Evolutionary conservation across 2,113 vertebrate genomes (phyloP), one percentile per base, ranked within the genome.

Genomic region (Cyanoramphus novaezelandiae): DNA sequence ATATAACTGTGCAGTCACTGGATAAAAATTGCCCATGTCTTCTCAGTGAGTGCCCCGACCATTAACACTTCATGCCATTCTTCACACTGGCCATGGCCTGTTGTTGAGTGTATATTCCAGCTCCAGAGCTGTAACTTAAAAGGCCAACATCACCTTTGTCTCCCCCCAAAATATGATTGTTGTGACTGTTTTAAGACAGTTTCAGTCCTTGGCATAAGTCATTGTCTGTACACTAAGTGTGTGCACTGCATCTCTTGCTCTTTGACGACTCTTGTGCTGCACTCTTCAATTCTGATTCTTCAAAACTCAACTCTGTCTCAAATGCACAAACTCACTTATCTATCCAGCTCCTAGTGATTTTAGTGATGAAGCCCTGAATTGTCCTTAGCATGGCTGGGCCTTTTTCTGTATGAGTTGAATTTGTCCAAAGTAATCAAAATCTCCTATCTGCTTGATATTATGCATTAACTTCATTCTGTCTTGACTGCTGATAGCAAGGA

Each of bases 401-500:
- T 72, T 71, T 23, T n/a, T 20, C 39, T 78, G 3, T 49, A 13
- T 20, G 11, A 62, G 3, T 35, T 70, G 27, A 86, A 78, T 77
- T 88, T 82, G 17, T 14, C 33, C 39, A 64, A 31, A 75, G 65
- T 37, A 59, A 31, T 76, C 2, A 86, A 55, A 76, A 75, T 28
- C 65, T 62, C 7, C 53, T n/a, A 6, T 41, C 31, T 50, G 52
- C 19, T 74, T 49, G 31, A 11, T 81, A 37, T 41, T 82, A 18
- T 59, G 37, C 25, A 49, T 59, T 52, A 71, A 63, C 6, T 39
- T 63, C 29, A 39, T 84, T 87, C 23, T 72, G 44, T 88, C 78
- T 46, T 55, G 86, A 79, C 72, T 88, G 83, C 71, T 93, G 72
- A 83, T 70, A 85, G 15, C 53, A 92, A 85, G 85, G 72, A 84